A percentile compares a stretch with the other conserved stretches of the same genome.
phyloP scores from a whole-genome alignment of 2,797 vertebrate genomes.

The Pangasius djambal region DNA sequence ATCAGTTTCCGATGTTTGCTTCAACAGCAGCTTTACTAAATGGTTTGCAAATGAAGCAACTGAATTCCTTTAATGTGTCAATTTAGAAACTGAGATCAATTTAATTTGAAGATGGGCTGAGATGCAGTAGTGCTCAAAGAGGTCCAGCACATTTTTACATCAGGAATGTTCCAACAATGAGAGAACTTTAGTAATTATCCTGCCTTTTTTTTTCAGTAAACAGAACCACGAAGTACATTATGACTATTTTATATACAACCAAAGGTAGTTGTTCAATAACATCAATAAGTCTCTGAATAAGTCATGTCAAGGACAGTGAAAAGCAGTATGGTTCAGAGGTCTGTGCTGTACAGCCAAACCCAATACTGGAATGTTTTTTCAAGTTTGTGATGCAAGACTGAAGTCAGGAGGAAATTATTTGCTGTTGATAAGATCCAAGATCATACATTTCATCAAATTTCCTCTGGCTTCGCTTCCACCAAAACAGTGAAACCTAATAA shows the following conservation, averaged over 20 bases:
- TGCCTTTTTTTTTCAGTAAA: not conserved
- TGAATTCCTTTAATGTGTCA: not conserved
- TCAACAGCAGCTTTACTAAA: not conserved
- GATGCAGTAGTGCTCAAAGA: not conserved
- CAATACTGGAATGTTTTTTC: slow-evolving; percentile 6
- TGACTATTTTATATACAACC: not conserved
- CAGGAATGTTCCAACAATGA: not conserved
- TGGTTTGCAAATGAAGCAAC: not conserved
- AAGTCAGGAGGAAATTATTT: not conserved
- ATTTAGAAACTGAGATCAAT: not conserved
- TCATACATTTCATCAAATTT: slow-evolving; percentile 3
- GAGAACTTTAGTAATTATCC: not conserved
- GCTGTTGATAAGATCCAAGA: slow-evolving; percentile 13
- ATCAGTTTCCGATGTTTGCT: no score
- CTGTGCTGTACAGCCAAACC: slow-evolving; percentile 1
- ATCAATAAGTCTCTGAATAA: not conserved
- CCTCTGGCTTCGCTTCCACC: not conserved
- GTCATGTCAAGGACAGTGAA: not conserved
- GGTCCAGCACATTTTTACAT: not conserved
- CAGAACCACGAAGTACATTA: not conserved
- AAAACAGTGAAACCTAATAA: not conserved
- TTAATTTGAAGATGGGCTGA: not conserved
- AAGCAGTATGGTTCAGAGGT: slow-evolving; percentile 2
- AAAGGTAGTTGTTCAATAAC: not conserved
- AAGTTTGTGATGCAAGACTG: not conserved